Conservation (phyloP, 2,888 invertebrate genomes). For the Leucoptera coffeella region DNA sequence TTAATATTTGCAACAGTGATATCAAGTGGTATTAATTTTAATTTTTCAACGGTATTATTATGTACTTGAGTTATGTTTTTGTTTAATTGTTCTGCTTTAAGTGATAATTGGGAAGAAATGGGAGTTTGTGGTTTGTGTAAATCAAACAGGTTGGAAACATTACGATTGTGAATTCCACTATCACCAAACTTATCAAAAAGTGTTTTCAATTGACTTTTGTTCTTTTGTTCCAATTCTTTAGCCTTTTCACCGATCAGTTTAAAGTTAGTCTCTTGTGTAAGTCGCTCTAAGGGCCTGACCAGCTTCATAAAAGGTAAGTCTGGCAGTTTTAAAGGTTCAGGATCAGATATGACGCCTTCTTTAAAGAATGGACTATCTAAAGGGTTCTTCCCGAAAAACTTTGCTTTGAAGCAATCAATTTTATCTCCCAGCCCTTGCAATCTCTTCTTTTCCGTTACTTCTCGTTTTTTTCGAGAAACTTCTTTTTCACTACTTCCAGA, state of each 20-base stretch:
- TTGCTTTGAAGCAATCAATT: conserved; percentile 67
- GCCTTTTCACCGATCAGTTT: too few relatives aligned
- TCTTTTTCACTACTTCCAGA: background rate
- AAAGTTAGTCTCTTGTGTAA: conserved; percentile 7
- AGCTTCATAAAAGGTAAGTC: too few relatives aligned
- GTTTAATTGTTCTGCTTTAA: background rate
- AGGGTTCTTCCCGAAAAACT: conserved; percentile 70
- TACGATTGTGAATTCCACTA: too few relatives aligned
- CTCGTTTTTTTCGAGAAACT: conserved; percentile 12
- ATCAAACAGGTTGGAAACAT: too few relatives aligned
- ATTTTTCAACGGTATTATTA: too few relatives aligned
- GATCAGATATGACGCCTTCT: conserved; percentile 44
- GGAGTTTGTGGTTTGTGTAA: background rate
- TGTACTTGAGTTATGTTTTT: background rate
- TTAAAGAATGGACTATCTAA: conserved; percentile 68
- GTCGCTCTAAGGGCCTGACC: too few relatives aligned
- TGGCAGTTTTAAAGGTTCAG: conserved; percentile 27
- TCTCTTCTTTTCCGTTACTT: conserved; percentile 22
- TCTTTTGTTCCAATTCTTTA: conserved; percentile 8
- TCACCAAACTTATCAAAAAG: conserved; percentile 14
- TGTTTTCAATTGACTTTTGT: conserved; percentile 11
- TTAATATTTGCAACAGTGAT: too few relatives aligned
- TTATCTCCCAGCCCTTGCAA: conserved; percentile 63
- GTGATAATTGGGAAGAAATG: background rate
- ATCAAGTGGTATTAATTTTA: too few relatives aligned